phyloP scores from a whole-genome alignment of 1,140 invertebrate genomes.

The Tenebrio molitor region DNA sequence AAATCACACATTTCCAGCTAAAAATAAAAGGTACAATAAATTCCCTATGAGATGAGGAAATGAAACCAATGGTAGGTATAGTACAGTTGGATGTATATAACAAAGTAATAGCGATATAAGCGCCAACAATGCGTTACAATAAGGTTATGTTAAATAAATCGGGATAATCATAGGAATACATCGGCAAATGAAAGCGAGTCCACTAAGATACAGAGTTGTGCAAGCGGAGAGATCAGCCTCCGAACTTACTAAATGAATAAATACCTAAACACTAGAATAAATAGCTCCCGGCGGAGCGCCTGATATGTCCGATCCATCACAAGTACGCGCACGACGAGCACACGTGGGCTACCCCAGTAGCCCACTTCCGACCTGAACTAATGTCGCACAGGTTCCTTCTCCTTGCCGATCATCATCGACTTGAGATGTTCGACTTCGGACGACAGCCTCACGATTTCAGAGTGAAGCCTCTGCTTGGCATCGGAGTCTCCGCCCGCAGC shows the following conservation, averaged over 20 bases:
- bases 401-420: slow-evolving; percentile 69
- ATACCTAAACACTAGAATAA: slow-evolving; percentile 65
- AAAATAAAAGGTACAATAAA: slow-evolving; percentile 65
- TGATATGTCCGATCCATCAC: slow-evolving; percentile 60
- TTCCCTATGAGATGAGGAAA: slow-evolving; percentile 58
- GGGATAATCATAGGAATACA: slow-evolving; percentile 60
- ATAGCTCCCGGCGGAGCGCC: slow-evolving; percentile 60
- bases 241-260: slow-evolving; percentile 61
- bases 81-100: slow-evolving; percentile 35
- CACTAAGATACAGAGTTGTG: slow-evolving; percentile 54
- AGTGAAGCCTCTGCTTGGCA: slow-evolving; percentile 82
- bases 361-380: slow-evolving; percentile 43
- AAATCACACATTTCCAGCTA: slow-evolving; percentile 66
- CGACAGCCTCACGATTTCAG: slow-evolving; percentile 87
- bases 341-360: slow-evolving; percentile 21
- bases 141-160: slow-evolving; percentile 55
- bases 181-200: slow-evolving; percentile 59
- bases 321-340: slow-evolving; percentile 48
- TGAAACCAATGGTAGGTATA: slow-evolving; percentile 58
- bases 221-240: slow-evolving; percentile 51
- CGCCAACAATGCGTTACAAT: slow-evolving; percentile 55
- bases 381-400: slow-evolving; percentile 55
- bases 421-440: slow-evolving; percentile 93
- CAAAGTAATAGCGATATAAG: slow-evolving; percentile 53
- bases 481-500: slow-evolving; percentile 69